Base-by-base conservation (phyloP, 2,888 invertebrate genomes). In the Dioctria linearis region DNA sequence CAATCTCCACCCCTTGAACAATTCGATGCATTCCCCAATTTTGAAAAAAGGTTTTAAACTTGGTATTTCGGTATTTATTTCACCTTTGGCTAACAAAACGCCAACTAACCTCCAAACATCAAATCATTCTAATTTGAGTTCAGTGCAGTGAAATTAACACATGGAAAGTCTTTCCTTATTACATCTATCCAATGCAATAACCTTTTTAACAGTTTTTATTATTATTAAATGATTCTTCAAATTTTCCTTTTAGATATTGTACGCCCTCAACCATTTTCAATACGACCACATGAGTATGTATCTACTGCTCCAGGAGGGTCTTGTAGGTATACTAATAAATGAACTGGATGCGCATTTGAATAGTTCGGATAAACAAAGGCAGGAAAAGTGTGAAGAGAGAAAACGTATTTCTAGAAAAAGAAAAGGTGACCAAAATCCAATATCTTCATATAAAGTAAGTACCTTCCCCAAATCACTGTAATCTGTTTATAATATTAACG, bases 271-370 rank as follows among this genome's bases (percentile, higher is more conserved):
- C 63, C 90, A 90, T 85, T 90, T 91, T 76, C 88, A 87, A 82
- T 86, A 87, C 66, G 87, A 90, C 80, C 87, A 91, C 59, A 86
- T 88, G 79, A 91, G 92, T 61, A 85, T 86, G 81, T 89, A 90
- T 67, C 89, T 90, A 80, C 89, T 92, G 90, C 87, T 91, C 80
- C 88, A 90, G 85, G 91, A 91, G 83, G 91, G 91, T 78, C 89
- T 90, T 79, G 90, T 91, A 3, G 88, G 90, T 2, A 89, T 91
- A 83, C 85, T 92, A 78, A 87, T 92, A 25, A 89, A 89, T 78
- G 88, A 90, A 59, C 85, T 92, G 43, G 89, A 87, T 78, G 84
- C 84, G 11, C 88, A 86, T 83, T 71, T 88, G 57, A 87, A 86
- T 51, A 86, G 86, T 46, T 54, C 51, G 0, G 88, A 88, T 76